A percentile compares a stretch with the other conserved stretches of the same genome.
These are phyloP conservation scores for Seladonia tumulorum DNA, from an alignment of 2,888 invertebrate species.

Conservation along the genomic window DNA sequence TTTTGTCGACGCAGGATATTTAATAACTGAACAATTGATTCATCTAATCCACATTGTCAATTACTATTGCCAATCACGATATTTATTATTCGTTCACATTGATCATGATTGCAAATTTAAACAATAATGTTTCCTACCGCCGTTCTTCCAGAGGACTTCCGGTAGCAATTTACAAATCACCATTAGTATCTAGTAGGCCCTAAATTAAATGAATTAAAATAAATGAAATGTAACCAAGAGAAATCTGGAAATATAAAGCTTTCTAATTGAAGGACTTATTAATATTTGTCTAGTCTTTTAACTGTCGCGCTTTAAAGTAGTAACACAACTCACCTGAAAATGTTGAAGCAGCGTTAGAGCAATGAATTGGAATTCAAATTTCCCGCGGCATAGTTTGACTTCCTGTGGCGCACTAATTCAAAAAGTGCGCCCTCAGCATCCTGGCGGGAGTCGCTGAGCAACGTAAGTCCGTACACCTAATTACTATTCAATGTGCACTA, in stretches of 20 bases:
- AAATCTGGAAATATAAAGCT: neutral
- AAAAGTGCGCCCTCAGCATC: neutral
- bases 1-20: no score
- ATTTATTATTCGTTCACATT: neutral
- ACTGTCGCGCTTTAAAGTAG: neutral
- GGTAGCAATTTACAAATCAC: neutral
- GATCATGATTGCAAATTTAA: neutral
- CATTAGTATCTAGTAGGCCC: neutral
- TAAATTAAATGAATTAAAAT: neutral
- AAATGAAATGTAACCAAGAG: neutral
- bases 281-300: neutral
- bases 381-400: neutral
- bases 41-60: no score
- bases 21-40: no score
- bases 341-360: neutral
- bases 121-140: neutral
- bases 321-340: neutral
- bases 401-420: neutral
- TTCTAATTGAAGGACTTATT: neutral
- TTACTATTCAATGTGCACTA: slow-evolving; percentile 46
- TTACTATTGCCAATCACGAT: no score
- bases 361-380: neutral
- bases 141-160: neutral
- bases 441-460: neutral
- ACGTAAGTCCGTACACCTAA: slow-evolving; percentile 44